Evolutionary conservation across 2,113 vertebrate species (phyloP).

Genomic region (Zonotrichia leucophrys): DNA sequence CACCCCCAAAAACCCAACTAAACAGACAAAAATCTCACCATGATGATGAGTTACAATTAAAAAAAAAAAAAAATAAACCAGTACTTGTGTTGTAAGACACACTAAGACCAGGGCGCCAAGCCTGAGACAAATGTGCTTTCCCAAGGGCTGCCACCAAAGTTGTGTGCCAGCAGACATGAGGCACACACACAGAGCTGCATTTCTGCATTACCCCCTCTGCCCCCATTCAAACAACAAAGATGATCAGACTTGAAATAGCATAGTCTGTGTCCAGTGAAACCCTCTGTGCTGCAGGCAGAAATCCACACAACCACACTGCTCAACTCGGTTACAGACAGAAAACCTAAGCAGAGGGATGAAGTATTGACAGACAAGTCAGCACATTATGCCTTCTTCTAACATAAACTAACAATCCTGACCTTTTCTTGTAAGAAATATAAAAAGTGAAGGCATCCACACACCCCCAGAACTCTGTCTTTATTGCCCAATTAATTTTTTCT

Average conservation of each 20-base stretch:
- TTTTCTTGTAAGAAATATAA: not conserved
- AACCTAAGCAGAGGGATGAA: not conserved
- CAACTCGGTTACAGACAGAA: not conserved
- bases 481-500: not conserved
- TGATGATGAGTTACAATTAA: not conserved
- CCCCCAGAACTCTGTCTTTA: not conserved
- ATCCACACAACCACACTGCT: not conserved
- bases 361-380: not conserved
- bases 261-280: not conserved
- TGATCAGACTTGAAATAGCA: not conserved
- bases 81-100: not conserved
- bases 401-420: not conserved
- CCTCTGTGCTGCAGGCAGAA: not conserved
- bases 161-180: not conserved
- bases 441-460: not conserved
- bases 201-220: not conserved
- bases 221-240: not conserved
- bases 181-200: not conserved
- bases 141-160: not conserved
- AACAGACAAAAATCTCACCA: not conserved
- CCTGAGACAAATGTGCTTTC: not conserved
- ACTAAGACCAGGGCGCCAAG: not conserved
- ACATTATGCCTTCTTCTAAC: accelerated
- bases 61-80: not conserved
- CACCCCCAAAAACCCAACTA: not conserved